These are phyloP conservation scores for Stichopus horrens DNA, from an alignment of 53 echinoderm and acorn worm genomes.

Conservation along the genomic window DNA sequence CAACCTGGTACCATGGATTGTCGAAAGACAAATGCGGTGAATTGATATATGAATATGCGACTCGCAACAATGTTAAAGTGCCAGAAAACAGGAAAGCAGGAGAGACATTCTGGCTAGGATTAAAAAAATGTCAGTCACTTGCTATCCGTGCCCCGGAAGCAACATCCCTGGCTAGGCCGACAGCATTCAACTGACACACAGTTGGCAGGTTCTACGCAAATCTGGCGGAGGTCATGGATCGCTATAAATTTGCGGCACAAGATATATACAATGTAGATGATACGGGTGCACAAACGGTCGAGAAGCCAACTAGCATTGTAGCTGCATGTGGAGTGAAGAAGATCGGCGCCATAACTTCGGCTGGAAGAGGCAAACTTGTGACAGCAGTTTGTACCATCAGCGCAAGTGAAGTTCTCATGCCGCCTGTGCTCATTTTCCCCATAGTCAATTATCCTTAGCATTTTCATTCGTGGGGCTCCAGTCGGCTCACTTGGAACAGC, in stretches of 20 bases:
- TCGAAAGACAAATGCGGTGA: neutral
- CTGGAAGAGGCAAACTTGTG: constrained; percentile 62
- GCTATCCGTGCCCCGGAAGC: constrained; percentile 25
- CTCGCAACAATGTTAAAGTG: neutral
- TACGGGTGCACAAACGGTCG: constrained; percentile 32
- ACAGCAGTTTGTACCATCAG: constrained; percentile 51
- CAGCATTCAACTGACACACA: constrained; percentile 44
- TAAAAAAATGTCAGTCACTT: neutral
- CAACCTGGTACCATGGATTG: neutral
- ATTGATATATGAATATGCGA: neutral
- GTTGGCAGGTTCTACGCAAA: constrained; percentile 39
- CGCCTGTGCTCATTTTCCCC: constrained; percentile 62
- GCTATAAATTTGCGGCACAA: constrained; percentile 10
- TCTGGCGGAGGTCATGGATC: constrained; percentile 30
- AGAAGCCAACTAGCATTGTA: constrained; percentile 31
- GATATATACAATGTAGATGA: constrained; percentile 45
- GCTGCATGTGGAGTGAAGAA: constrained; percentile 40
- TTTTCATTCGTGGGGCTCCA: constrained; percentile 53
- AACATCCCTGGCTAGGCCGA: constrained; percentile 10
- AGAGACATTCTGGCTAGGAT: neutral
- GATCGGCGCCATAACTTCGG: constrained; percentile 45
- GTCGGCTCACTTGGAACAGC: constrained; percentile 50
- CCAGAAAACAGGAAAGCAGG: constrained; percentile 15
- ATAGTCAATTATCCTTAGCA: constrained; percentile 53
- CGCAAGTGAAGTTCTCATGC: constrained; percentile 46